Evolutionary conservation across 1,140 invertebrate genomes (phyloP), one percentile per base, ranked within the genome.

Genomic region (Drosophila asahinai): DNA sequence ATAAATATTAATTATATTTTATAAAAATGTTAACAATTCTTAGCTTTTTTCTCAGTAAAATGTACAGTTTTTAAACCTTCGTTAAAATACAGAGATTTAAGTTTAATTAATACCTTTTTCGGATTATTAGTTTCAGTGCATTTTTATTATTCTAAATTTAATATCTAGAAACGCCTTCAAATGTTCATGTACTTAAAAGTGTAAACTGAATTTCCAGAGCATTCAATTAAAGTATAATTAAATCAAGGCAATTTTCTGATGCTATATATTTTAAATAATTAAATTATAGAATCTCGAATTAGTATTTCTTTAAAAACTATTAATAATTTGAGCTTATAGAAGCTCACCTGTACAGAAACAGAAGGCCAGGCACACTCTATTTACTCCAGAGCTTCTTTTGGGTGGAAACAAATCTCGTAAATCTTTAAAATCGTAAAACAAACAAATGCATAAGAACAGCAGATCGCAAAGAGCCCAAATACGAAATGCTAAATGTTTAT

Each of bases 361-460:
- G 67, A 83, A 64, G 63, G 55, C 66, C 59, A 72, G 36, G 30
- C 52, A 55, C 19, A 62, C n/a, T 45, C 36, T 42, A 82, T 45
- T 45, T 42, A 70, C 58, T 54, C 60, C 62, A 33, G 63, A 48
- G 66, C 66, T 54, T 57, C 54, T 57, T 57, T 57, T 66, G 48
- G 62, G 22, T 67, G 48, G 30, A 83, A 84, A 70, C 47, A 80
- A 57, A 74, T 62, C 57, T 78, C 67, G 84, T 90, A 84, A 89
- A 89, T 87, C 81, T 89, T 74, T 75, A 81, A 89, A 83, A 89
- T 87, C 84, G 73, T 81, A 89, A 89, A 77, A 38, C 81, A 87
- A 87, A 87, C 84, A 87, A 87, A 68, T 77, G 58, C 58, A 58
- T 42, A 64, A 81, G 61, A 57, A 65, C 61, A 11, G 15, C 36